Evolutionary conservation across 2,797 vertebrate species (phyloP).

Genomic region (Pelobates cultripes): DNA sequence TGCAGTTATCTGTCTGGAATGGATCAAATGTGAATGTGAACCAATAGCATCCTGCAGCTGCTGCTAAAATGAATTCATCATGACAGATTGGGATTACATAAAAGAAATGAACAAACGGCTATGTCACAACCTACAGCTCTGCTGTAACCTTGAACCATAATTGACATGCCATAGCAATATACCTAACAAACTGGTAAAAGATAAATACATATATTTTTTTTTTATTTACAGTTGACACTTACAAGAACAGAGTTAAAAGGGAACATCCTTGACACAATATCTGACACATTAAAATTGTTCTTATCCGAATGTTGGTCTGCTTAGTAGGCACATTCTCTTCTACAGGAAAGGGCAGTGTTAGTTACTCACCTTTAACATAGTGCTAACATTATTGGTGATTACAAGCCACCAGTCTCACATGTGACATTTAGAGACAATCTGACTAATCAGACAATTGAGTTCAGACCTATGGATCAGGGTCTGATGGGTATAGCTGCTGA

Average conservation of each 20-base stretch:
- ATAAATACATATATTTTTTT: not conserved
- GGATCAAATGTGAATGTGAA: not conserved
- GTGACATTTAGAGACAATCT: too few species aligned
- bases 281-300: too few species aligned
- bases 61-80: not conserved
- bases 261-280: too few species aligned
- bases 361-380: too few species aligned
- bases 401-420: too few species aligned
- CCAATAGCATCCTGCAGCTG: not conserved
- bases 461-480: too few species aligned
- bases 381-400: too few species aligned
- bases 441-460: too few species aligned
- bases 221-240: not conserved
- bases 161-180: not conserved
- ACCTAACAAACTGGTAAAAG: not conserved
- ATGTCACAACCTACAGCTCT: not conserved
- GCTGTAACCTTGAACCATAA: not conserved
- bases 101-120: not conserved
- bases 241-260: not conserved
- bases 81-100: not conserved
- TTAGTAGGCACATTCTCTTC: too few species aligned
- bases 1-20: slow-evolving; percentile 61
- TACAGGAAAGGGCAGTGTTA: too few species aligned
- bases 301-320: too few species aligned
- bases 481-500: too few species aligned